Evolutionary conservation across 2,888 invertebrate species (phyloP).

Genomic region (Ischnus inquisitorius): DNA sequence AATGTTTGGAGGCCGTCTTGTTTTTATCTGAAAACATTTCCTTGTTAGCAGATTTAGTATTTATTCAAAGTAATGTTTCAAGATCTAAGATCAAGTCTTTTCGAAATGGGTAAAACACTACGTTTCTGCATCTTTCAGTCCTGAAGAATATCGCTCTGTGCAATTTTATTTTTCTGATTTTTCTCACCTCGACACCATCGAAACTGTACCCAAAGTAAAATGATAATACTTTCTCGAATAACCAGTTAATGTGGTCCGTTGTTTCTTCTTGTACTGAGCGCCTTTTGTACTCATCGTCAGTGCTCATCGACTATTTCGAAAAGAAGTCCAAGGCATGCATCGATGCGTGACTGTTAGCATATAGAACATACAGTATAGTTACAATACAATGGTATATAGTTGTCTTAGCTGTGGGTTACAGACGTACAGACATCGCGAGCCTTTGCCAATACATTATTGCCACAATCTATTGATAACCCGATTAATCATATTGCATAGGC

Average conservation of each 20-base stretch:
- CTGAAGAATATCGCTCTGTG: no score
- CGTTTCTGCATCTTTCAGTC: no score
- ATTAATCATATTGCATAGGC: slow-evolving; percentile 81
- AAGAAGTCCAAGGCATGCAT: slow-evolving; percentile 45
- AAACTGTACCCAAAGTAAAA: neutral
- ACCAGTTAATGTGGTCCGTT: neutral
- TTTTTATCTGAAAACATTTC: no score
- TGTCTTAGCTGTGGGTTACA: slow-evolving; percentile 11
- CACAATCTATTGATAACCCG: slow-evolving; percentile 80
- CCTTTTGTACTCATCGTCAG: slow-evolving; percentile 24
- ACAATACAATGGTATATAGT: neutral
- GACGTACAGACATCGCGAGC: slow-evolving; percentile 48
- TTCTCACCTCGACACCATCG: neutral
- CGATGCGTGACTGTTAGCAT: slow-evolving; percentile 58
- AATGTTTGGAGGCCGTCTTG: no score
- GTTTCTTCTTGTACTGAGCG: neutral
- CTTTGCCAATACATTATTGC: slow-evolving; percentile 74
- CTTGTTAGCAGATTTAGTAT: no score
- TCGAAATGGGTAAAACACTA: no score
- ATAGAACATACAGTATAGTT: slow-evolving; percentile 20
- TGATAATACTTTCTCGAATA: neutral
- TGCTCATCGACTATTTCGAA: slow-evolving; percentile 32
- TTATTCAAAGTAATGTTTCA: no score
- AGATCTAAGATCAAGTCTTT: no score
- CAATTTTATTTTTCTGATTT: neutral